Evolutionary conservation across 37 sponge, comb jelly and placozoan genomes (phyloP).

Genomic region (Amphimedon queenslandica): DNA sequence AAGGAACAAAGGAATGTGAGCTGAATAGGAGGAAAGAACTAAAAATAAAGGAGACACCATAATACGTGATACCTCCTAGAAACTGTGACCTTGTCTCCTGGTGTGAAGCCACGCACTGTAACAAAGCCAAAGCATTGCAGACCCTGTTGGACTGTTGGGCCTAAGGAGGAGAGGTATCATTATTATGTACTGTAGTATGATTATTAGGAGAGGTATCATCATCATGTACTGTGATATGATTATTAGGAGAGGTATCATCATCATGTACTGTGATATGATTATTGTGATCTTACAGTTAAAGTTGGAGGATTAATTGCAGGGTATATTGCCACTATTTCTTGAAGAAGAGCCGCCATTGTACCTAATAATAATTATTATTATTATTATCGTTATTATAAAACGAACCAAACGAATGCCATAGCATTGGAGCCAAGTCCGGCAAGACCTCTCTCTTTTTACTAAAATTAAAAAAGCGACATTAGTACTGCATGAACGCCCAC

Average conservation of each 20-base stretch:
- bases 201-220: neutral
- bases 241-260: neutral
- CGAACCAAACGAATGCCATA: slow-evolving; percentile 96
- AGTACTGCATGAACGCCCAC: slow-evolving; percentile 4
- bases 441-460: slow-evolving; percentile 90
- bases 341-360: slow-evolving; percentile 91
- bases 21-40: slow-evolving; percentile 10
- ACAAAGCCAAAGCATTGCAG: slow-evolving; percentile 95
- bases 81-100: slow-evolving; percentile 92
- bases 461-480: neutral
- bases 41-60: neutral
- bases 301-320: slow-evolving; percentile 94
- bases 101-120: slow-evolving; percentile 98
- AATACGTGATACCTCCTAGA: slow-evolving; percentile 49
- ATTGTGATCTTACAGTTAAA: slow-evolving; percentile 66
- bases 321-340: slow-evolving; percentile 95
- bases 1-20: slow-evolving; percentile 92
- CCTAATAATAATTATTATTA: slow-evolving; percentile 11
- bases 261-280: slow-evolving; percentile 2
- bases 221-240: slow-evolving; percentile 1
- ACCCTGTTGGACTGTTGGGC: slow-evolving; percentile 96
- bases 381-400: neutral
- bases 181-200: neutral
- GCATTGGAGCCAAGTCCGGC: slow-evolving; percentile 90
- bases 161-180: slow-evolving; percentile 12